Evolutionary conservation across 2,113 vertebrate species (phyloP), one percentile per base, ranked within the genome.

Genomic region (Aldabrachelys gigantea): DNA sequence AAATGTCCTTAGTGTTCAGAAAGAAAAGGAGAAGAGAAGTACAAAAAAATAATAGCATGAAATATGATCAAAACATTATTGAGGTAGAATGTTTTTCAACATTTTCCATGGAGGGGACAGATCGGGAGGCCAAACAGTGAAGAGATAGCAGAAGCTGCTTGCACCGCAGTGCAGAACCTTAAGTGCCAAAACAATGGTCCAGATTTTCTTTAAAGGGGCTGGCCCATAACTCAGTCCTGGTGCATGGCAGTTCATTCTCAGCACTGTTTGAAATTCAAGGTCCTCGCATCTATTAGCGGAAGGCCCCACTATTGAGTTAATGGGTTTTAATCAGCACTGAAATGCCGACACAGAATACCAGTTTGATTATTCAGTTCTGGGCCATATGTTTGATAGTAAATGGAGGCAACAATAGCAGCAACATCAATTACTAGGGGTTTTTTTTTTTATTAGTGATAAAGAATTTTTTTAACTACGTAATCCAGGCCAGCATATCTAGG

Each of bases 351-450:
- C 52, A 94, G 35, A 91, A 96, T 76, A 92, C 90, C 82, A 89
- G 76, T 87, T 94, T 95, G 93, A 95, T 96, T 93, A 95, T 96
- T 96, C 90, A 84, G 38, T 93, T 91, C 82, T 88, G 87, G 44
- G 53, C 82, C 56, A 53, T n/a, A 49, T 69, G 8, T 96, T 94
- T 80, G 91, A 53, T 90, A 29, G 75, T 53, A 86, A 94, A 89
- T 83, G n/a, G 31, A 94, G 90, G 93, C 84, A 92, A 95, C 93
- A 96, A 83, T 29, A 72, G n/a, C 44, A 89, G 47, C 38, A 80
- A 21, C 38, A 87, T 89, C 89, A 89, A 93, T 52, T 41, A 31
- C 14, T 80, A 38, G 25, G 69, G 84, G 3, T 76, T 8, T 1
- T 0, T 97, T 94, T 89, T 0, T 97, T 94, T 89, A 4, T 0